These are phyloP conservation scores for Perizoma affinitatum DNA, from an alignment of 2,888 invertebrate genomes.

Conservation along the genomic window DNA sequence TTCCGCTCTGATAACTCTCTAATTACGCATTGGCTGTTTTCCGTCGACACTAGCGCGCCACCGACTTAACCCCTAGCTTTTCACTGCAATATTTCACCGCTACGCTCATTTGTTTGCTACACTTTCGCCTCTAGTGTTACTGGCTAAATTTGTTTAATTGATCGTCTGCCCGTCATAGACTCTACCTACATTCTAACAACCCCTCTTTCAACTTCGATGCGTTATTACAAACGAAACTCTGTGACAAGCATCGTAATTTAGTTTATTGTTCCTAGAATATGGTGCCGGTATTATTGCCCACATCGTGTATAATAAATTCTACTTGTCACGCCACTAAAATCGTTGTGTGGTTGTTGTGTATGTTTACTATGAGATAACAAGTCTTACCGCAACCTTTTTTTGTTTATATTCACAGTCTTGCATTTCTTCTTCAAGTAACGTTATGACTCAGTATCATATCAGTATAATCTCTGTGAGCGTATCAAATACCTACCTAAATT, in stretches of 20 bases:
- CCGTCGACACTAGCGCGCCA: constrained; percentile 75
- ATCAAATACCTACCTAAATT: constrained; percentile 2
- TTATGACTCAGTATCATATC: constrained; percentile 1
- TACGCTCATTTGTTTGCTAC: constrained; percentile 68
- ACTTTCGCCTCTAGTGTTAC: constrained; percentile 71
- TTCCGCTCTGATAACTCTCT: constrained; percentile 83
- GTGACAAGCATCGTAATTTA: no score
- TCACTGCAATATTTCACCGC: constrained; percentile 70
- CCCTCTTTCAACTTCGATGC: no score
- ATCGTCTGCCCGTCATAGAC: not conserved
- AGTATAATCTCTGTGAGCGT: not conserved
- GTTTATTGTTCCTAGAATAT: not conserved
- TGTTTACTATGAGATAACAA: no score
- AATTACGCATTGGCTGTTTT: constrained; percentile 78
- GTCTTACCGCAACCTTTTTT: constrained; percentile 49
- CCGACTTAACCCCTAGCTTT: constrained; percentile 77
- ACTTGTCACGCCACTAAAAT: constrained; percentile 60
- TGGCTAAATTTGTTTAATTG: constrained; percentile 2
- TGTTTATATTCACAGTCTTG: constrained; percentile 5
- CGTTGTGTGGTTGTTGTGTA: constrained; percentile 53
- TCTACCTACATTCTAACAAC: not conserved
- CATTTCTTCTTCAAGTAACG: not conserved
- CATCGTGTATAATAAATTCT: constrained; percentile 59
- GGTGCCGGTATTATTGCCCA: constrained; percentile 27
- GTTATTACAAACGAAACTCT: no score